Evolutionary conservation across 2,113 vertebrate genomes (phyloP).

Genomic region (Mugil cephalus): DNA sequence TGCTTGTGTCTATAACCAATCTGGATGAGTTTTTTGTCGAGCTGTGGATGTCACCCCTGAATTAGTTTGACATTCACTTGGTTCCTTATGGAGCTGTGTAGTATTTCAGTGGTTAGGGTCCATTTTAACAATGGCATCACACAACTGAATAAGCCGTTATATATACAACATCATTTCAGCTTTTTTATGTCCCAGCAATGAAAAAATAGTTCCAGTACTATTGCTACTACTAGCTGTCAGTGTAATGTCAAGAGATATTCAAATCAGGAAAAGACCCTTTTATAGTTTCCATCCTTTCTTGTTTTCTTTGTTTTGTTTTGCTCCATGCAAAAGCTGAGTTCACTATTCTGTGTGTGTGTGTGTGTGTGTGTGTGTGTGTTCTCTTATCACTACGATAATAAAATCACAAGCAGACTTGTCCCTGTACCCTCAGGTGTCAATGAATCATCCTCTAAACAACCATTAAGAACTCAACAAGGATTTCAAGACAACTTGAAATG

Average conservation of each 20-base stretch:
- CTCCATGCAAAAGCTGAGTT: too few species aligned
- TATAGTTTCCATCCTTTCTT: too few species aligned
- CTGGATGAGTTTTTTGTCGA: conserved; percentile 4
- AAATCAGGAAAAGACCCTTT: too few species aligned
- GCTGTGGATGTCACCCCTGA: neutral
- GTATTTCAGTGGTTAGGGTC: conserved; percentile 5
- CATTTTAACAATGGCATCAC: conserved; percentile 27
- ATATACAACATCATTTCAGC: neutral
- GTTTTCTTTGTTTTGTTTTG: too few species aligned
- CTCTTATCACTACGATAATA: conserved; percentile 19
- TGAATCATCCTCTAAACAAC: conserved; percentile 68
- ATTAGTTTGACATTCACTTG: conserved; percentile 16
- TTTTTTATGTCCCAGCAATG: too few species aligned
- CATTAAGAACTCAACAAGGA: conserved; percentile 62
- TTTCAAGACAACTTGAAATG: conserved; percentile 30
- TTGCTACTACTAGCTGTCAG: neutral
- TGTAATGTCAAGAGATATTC: neutral
- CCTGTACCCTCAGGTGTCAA: conserved; percentile 58
- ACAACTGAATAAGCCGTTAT: conserved; percentile 10
- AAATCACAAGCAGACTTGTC: conserved; percentile 37
- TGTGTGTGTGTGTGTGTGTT: neutral
- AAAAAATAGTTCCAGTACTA: neutral
- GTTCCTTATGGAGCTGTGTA: conserved; percentile 2
- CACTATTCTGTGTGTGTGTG: neutral
- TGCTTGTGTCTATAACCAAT: neutral